Evolutionary conservation across 2,888 invertebrate species (phyloP), one percentile per base, ranked within the genome.

Genomic region (Mythimna lalbum): DNA sequence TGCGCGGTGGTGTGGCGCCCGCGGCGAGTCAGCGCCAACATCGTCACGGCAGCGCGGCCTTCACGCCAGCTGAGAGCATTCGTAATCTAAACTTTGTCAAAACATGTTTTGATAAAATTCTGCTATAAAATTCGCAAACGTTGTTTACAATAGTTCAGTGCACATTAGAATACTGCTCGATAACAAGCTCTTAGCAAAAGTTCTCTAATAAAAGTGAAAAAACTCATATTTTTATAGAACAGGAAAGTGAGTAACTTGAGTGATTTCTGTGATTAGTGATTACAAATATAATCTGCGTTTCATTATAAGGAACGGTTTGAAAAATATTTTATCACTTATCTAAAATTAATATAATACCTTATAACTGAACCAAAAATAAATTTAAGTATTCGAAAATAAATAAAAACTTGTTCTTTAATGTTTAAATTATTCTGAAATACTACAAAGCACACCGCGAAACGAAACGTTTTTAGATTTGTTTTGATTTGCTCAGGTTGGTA

Each of bases 81-180:
- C 56, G 73, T 60, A 67, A 61, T 77, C 9, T 49, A 55, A 36
- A 64, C 23, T 59, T 50, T 63, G 61, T 66, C 70, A 83, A 83
- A 93, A 93, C 93, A 93, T 93, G 93, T 93, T 93, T 90, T 91
- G 88, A 85, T 83, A 82, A 43, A 64, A 64, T 19, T 39, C 60
- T 72, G 67, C 69, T 93, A 92, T 93, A 93, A 88, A 91, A 89
- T 47, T 69, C 33, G 57, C 52, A 52, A 55, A 10, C 31, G 4
- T 49, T 79, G 60, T 74, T 67, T 68, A 69, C 66, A 12, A 63
- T 19, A 63, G 21, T 55, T 76, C 71, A 80, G 72, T 79, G n/a
- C 59, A 57, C 27, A 50, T 56, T 47, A 60, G 53, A 36, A 55
- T 63, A 19, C 57, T 36, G 63, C 39, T 57, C 19, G 12, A 19